Evolutionary conservation across 2,113 vertebrate genomes (phyloP).

Genomic region (Malurus alboscapulatus): DNA sequence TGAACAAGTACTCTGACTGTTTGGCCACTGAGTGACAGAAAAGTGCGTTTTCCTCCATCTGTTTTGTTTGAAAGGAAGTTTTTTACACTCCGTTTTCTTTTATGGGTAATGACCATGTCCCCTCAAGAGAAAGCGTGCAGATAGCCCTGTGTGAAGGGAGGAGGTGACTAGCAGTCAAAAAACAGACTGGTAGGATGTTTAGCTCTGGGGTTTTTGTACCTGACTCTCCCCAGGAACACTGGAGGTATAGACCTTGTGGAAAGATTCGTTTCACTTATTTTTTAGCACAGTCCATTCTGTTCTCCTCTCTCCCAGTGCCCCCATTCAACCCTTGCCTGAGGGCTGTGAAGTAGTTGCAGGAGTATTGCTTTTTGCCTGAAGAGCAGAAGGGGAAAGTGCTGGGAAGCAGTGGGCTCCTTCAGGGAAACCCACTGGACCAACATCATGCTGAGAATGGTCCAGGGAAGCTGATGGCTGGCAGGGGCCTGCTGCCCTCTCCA

Average conservation of each 20-base stretch:
- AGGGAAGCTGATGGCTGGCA: background rate
- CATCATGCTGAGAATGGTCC: rapidly evolving
- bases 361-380: background rate
- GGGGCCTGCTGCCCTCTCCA: background rate
- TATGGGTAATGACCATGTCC: background rate
- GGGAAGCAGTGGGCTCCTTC: background rate
- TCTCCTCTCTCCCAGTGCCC: background rate
- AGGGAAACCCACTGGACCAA: background rate
- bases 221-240: background rate
- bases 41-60: background rate
- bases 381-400: background rate
- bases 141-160: background rate
- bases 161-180: background rate
- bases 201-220: background rate
- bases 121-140: background rate
- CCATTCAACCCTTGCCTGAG: background rate
- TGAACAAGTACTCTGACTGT: background rate
- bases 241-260: background rate
- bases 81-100: background rate
- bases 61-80: background rate
- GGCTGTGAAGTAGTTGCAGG: background rate
- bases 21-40: background rate
- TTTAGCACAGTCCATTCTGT: background rate
- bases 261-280: background rate
- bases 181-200: background rate